Evolutionary conservation across 2,888 invertebrate species (phyloP).

Genomic region (Emmelina monodactyla): DNA sequence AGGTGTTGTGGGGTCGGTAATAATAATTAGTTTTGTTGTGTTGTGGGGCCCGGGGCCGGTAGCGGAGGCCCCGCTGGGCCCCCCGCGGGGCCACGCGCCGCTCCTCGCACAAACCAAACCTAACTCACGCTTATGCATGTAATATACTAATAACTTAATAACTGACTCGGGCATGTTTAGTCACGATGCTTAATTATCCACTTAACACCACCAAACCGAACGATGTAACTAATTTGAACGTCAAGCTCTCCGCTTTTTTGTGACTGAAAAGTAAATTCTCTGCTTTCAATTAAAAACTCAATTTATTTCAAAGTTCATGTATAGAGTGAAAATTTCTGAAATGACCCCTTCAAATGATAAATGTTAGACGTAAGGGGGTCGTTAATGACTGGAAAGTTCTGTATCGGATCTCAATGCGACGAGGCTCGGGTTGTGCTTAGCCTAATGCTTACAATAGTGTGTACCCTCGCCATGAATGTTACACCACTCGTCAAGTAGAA

Average conservation of each 20-base stretch:
- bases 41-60: slow-evolving; percentile 19
- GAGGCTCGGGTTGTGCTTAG: slow-evolving; percentile 1
- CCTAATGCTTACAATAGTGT: background rate
- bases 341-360: slow-evolving; percentile 41
- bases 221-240: no score
- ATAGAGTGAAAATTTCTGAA: no score
- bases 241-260: no score
- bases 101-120: slow-evolving; percentile 21
- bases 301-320: background rate
- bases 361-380: slow-evolving; percentile 47
- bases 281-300: no score
- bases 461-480: no score
- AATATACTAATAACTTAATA: slow-evolving; percentile 62
- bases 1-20: slow-evolving; percentile 23
- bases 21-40: slow-evolving; percentile 36
- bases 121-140: slow-evolving; percentile 23
- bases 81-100: slow-evolving; percentile 42
- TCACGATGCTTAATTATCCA: slow-evolving; percentile 7
- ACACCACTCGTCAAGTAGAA: no score
- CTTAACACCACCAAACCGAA: no score
- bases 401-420: slow-evolving; percentile 18
- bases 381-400: slow-evolving; percentile 52
- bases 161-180: slow-evolving; percentile 46
- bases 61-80: slow-evolving; percentile 53
- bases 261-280: no score